Percentiles rank a stretch among this genome's conserved stretches.
These are phyloP conservation scores for Silurus aristotelis DNA, from an alignment of 2,797 vertebrate species.

Conservation along the genomic window DNA sequence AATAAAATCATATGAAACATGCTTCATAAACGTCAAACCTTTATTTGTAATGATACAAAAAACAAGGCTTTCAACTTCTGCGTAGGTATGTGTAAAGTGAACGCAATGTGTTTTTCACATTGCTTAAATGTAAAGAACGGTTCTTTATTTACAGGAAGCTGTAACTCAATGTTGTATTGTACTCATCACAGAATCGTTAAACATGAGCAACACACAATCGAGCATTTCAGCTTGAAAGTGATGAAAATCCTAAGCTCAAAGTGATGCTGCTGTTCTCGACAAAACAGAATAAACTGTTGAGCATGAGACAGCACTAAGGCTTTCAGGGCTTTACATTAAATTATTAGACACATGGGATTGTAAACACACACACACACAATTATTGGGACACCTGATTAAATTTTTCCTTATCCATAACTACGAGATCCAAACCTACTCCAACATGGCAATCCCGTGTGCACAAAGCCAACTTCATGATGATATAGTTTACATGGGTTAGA, in stretches of 20 bases:
- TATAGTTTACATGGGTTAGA: too few species aligned
- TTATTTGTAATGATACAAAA: constrained; percentile 51
- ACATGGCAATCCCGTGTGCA: too few species aligned
- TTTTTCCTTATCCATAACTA: too few species aligned
- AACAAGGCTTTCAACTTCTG: constrained; percentile 32
- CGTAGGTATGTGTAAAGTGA: constrained; percentile 31
- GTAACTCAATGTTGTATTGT: background rate
- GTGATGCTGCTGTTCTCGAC: background rate
- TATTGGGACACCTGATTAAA: too few species aligned
- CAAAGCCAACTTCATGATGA: too few species aligned
- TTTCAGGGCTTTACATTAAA: constrained; percentile 7
- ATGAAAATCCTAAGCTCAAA: background rate
- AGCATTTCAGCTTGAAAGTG: constrained; percentile 3
- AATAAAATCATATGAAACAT: background rate
- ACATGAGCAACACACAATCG: constrained; percentile 13
- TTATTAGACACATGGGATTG: constrained; percentile 27
- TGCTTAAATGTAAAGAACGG: constrained; percentile 2
- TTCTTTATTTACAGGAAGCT: background rate
- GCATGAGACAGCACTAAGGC: constrained; percentile 29
- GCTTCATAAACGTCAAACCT: constrained; percentile 28
- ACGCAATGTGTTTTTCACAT: constrained; percentile 30
- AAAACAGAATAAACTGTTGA: background rate
- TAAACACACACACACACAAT: background rate
- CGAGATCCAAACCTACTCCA: too few species aligned
- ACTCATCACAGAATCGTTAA: constrained; percentile 21